These are phyloP conservation scores for Imbricaverruca yamaguchii DNA, from an alignment of 2,888 invertebrate genomes.

Conservation along the genomic window DNA sequence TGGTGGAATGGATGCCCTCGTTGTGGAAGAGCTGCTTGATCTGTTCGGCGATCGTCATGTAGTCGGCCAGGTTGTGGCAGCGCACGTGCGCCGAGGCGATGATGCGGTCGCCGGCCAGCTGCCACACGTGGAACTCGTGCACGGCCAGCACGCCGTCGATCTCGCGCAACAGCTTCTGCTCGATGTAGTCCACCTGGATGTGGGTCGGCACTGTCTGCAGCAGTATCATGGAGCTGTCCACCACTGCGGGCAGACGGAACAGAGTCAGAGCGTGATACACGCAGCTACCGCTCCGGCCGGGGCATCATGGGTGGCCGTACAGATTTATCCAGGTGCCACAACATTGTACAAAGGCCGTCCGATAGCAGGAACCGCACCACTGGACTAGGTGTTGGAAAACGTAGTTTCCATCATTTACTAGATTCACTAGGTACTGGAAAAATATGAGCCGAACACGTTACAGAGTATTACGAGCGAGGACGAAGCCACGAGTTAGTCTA, in stretches of 20 bases:
- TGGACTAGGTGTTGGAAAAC: no score
- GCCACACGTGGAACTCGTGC: constrained; percentile 98
- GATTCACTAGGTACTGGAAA: no score
- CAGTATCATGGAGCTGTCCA: constrained; percentile 88
- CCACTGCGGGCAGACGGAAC: constrained; percentile 45
- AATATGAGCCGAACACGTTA: no score
- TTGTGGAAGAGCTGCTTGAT: constrained; percentile 97
- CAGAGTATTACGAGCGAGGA: no score
- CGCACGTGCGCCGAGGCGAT: constrained; percentile 95
- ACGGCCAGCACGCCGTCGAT: constrained; percentile 92
- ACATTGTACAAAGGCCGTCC: no score
- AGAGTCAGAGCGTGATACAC: no score
- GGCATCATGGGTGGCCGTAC: no score
- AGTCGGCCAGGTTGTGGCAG: constrained; percentile 87
- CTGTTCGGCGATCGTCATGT: constrained; percentile 92
- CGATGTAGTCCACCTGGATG: constrained; percentile 88
- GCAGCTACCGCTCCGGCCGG: no score
- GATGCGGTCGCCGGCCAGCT: constrained; percentile 89
- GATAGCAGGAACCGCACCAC: no score
- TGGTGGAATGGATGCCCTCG: constrained; percentile 96
- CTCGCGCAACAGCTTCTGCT: constrained; percentile 73
- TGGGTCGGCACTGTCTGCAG: constrained; percentile 98
- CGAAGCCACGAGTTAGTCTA: no score
- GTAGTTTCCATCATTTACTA: no score
- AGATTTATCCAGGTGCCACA: no score